Evolutionary conservation across 2,888 invertebrate genomes (phyloP).

Genomic region (Cryptosula pallasiana): DNA sequence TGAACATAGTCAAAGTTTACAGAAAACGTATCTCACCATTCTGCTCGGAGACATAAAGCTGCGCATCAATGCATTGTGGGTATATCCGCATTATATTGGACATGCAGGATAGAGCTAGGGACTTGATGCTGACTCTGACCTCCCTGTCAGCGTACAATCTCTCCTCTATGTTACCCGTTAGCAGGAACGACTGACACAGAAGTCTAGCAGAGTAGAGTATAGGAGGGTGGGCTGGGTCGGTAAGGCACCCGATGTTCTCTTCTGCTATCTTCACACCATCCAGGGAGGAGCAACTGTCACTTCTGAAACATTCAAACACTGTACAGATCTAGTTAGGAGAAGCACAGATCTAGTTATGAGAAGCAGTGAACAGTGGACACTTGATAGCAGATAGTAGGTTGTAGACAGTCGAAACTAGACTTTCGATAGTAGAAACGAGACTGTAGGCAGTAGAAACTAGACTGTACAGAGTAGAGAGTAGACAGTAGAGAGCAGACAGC

Average conservation of each 20-base stretch:
- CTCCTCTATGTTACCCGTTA: conserved; percentile 60
- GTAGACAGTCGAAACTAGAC: no score
- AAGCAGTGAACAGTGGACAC: no score
- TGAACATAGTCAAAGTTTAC: no score
- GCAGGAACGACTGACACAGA: conserved; percentile 67
- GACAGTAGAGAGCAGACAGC: no score
- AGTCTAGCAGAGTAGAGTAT: conserved; percentile 69
- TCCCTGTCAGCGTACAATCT: conserved; percentile 67
- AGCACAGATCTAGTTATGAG: no score
- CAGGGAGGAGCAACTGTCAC: background rate
- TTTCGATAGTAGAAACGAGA: no score
- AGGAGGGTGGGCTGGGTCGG: conserved; percentile 62
- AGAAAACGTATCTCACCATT: background rate
- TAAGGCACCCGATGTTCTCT: conserved; percentile 58
- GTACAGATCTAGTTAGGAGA: no score
- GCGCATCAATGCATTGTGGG: conserved; percentile 67
- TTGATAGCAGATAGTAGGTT: no score
- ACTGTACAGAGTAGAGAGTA: no score
- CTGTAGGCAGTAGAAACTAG: no score
- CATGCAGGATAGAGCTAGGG: conserved; percentile 77
- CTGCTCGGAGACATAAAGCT: conserved; percentile 50
- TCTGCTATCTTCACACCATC: background rate
- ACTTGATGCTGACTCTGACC: conserved; percentile 83
- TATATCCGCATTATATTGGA: conserved; percentile 68
- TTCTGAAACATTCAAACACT: background rate